Percentiles rank a stretch among this genome's conserved stretches.
phyloP scores from a whole-genome alignment of 92 coral and sea anemone genomes.

The Porites rus region DNA sequence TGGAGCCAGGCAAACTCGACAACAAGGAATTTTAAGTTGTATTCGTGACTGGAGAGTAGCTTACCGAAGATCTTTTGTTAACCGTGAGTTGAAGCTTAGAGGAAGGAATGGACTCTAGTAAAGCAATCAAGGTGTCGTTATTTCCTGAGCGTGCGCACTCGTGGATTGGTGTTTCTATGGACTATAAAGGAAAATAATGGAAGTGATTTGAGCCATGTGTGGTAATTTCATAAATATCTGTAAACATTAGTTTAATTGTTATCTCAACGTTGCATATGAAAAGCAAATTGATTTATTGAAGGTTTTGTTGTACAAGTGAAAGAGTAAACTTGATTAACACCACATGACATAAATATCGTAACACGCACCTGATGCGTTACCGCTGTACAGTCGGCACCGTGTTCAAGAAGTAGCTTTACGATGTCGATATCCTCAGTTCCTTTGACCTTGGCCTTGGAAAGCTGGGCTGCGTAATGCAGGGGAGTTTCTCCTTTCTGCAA shows the following conservation, averaged over 20 bases:
- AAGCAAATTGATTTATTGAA: not conserved
- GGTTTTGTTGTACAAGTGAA: not conserved
- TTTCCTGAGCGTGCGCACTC: constrained; percentile 97
- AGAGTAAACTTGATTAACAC: not conserved
- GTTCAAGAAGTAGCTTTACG: constrained; percentile 78
- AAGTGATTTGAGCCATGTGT: too few relatives aligned
- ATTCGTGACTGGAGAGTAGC: not conserved
- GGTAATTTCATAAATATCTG: too few relatives aligned
- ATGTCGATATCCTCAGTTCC: constrained; percentile 75
- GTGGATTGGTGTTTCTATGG: constrained; percentile 92
- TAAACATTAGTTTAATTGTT: too few relatives aligned
- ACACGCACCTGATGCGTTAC: constrained; percentile 44
- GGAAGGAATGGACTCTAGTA: constrained; percentile 77
- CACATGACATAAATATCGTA: not conserved
- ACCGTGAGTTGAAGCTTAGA: constrained; percentile 85
- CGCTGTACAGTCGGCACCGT: constrained; percentile 89
- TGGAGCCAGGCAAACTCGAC: too few relatives aligned
- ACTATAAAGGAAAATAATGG: constrained; percentile 37
- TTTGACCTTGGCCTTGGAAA: constrained; percentile 60
- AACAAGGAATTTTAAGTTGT: not conserved
- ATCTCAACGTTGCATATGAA: too few relatives aligned
- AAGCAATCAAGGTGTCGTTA: constrained; percentile 76
- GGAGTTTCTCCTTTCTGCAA: constrained; percentile 97
- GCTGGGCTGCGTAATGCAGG: constrained; percentile 81
- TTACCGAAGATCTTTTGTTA: constrained; percentile 89